Base-by-base conservation (phyloP, 2,888 invertebrate species). In the Toxonevra muliebris region DNA sequence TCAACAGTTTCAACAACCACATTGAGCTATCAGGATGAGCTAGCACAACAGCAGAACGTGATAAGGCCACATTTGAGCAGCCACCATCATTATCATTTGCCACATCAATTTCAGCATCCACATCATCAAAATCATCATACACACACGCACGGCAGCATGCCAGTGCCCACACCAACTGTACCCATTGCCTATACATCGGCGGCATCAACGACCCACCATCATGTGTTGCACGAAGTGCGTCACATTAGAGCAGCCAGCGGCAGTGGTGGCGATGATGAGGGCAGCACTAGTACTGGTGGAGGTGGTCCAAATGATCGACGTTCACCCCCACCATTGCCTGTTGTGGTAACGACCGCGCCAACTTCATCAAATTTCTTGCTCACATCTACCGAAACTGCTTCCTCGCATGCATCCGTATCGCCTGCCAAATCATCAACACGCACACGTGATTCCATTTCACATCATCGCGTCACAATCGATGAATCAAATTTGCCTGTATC, bases 381-480 rank as follows among this genome's bases (percentile, higher is more conserved):
- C 77, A 91, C 92, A 74, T 92, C 93, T 41, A 91, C 93, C 53
- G 90, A 90, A 85, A 92, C 92, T 75, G 88, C 92, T 72, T 88
- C 92, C 79, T 91, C 91, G 79, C 90, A 90, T 77, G 87, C 88
- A 60, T 74, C 76, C 3, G 75, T 80, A 0, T 88, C 88, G 68
- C 92, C 92, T 30, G 88, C 88, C 7, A 80, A 82, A 8, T 74
- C 77, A 0, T 79, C 82, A 8, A 80, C 83, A 13, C 80, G 85
- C 0, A 70, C 80, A 48, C 79, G 80, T 62, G 80, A 79, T 30
- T 77, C 80, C 50, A 76, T 79, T 0, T 81, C 84, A 55, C 83
- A 84, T 65, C 84, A 85, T 76, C 85, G 85, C 63, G 85, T 85
- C 52, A 85, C 84, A 68, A 86, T 86, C 70, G 85, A 85, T 65